Base-by-base conservation (phyloP, 2,888 invertebrate genomes). In the Ormyrus pomaceus region DNA sequence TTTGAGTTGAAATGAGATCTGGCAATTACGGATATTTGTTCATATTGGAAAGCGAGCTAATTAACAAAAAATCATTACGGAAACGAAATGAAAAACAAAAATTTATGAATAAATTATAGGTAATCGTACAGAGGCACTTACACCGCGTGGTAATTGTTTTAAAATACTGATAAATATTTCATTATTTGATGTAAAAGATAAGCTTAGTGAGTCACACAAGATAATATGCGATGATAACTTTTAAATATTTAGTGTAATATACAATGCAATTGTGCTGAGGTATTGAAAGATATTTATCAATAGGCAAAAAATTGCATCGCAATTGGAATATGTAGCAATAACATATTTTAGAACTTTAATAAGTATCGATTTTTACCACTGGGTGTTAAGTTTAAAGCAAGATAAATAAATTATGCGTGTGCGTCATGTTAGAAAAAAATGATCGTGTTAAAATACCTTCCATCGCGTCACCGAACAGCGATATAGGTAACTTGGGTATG, bases 401-500 rank as follows among this genome's bases (percentile, higher is more conserved):
- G 6, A 61, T 51, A 11, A 66, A 74, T 46, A 61, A 65, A 58
- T 10, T 66, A n/a, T 58, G 45, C 10, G 46, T 58, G 13, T 68
- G 19, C 56, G 19, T 48, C 9, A 11, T 55, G 11, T 48, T 46
- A 59, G n/a, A 66, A 68, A 58, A 46, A 51, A 61, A 76, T 71
- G 71, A 77, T 71, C 13, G 64, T 71, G 59, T 71, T 46, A 77
- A 80, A 69, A 81, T 87, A 89, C 89, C 89, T 87, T 87, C 85
- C 73, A 85, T 84, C 51, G 85, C 83, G 80, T 86, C 86, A 83
- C 85, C 87, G 84, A 88, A 86, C 77, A 88, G 84, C 70, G 84
- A 84, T 83, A 84, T 87, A 78, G 84, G 75, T 77, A 85, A 84
- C 83, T 84, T 88, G 58, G 79, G 77, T 13, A 83, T 83, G 69